Conservation (phyloP, 2,797 vertebrate species). For the Pteropus rufus region DNA sequence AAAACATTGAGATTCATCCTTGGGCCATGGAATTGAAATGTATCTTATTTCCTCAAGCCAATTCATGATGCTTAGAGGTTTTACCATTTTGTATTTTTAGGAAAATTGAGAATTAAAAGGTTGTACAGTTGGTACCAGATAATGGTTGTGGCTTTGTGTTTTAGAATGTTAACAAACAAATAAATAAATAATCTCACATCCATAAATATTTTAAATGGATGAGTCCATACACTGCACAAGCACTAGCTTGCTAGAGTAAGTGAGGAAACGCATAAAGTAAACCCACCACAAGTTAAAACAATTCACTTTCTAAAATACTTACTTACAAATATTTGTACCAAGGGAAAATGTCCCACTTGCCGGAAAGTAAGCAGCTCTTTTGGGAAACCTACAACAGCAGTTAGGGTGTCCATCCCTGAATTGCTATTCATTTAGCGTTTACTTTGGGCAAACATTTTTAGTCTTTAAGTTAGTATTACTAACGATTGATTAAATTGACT, state of each 20-base stretch:
- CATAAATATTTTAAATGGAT: neutral
- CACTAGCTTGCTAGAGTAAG: neutral
- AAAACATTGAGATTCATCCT: neutral
- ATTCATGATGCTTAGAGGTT: neutral
- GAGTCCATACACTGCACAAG: neutral
- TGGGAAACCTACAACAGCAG: neutral
- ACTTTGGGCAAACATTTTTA: slow-evolving; percentile 36
- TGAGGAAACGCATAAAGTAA: neutral
- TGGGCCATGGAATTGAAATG: neutral
- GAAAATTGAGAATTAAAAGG: neutral
- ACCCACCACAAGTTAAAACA: neutral
- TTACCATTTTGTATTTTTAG: neutral
- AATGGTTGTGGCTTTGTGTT: neutral
- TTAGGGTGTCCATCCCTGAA: neutral
- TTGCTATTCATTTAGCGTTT: slow-evolving; percentile 41
- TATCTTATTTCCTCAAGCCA: neutral
- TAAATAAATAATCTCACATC: neutral
- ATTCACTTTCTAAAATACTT: neutral
- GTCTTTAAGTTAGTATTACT: slow-evolving; percentile 28
- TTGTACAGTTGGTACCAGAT: neutral
- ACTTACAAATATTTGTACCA: neutral
- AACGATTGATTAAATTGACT: slow-evolving; percentile 56
- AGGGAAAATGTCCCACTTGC: neutral
- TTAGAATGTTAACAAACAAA: neutral
- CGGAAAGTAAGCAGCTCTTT: neutral